phyloP scores from a whole-genome alignment of 2,113 vertebrate species.

The Cochlearius cochlearius region DNA sequence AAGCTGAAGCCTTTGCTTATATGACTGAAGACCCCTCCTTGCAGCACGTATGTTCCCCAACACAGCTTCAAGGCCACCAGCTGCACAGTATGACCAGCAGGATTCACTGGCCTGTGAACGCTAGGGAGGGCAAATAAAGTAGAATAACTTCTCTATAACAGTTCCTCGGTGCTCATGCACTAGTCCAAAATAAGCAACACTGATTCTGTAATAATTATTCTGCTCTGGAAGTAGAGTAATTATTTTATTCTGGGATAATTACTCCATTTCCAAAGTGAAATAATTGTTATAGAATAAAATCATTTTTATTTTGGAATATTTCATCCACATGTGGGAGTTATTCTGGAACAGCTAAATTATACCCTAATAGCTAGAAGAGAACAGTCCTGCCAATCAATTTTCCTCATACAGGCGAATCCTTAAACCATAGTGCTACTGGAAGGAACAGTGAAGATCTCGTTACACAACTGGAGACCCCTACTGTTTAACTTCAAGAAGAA shows the following conservation, averaged over 20 bases:
- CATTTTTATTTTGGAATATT: conserved; percentile 63
- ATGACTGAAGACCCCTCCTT: background rate
- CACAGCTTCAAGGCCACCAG: background rate
- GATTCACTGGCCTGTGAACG: background rate
- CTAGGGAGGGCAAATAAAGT: background rate
- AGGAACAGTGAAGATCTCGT: background rate
- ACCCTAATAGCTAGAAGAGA: conserved; percentile 32
- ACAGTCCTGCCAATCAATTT: conserved; percentile 62
- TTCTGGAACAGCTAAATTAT: conserved; percentile 65
- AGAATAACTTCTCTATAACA: background rate
- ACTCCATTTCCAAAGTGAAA: conserved; percentile 55
- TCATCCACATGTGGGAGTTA: conserved; percentile 59
- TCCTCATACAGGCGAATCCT: background rate
- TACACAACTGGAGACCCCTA: background rate
- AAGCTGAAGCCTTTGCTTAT: background rate
- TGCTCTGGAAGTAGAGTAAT: conserved; percentile 17
- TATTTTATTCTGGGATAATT: conserved; percentile 68
- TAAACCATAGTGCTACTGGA: background rate
- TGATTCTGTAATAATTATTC: conserved; percentile 39
- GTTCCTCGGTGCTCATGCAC: background rate
- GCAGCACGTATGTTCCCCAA: background rate
- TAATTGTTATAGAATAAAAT: conserved; percentile 63
- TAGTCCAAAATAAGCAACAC: conserved; percentile 45
- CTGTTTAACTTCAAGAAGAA: background rate
- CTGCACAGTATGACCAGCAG: background rate